Base-by-base conservation (phyloP, 1,140 invertebrate genomes). In the Ericerus pela region DNA sequence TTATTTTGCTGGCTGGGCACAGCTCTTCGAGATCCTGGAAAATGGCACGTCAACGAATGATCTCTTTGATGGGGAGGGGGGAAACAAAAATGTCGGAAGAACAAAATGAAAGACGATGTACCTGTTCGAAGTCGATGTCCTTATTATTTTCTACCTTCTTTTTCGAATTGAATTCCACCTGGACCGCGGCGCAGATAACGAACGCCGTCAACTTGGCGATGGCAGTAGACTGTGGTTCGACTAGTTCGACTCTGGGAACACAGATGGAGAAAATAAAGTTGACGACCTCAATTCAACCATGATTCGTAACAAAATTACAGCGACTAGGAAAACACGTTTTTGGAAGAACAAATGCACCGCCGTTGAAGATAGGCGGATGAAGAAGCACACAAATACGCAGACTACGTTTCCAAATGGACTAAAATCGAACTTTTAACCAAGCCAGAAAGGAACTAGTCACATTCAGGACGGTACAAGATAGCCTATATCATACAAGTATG, bases 201-300 rank as follows among this genome's bases (percentile, higher is more conserved):
- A 84, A 87, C 10, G 85, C 82, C 55, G 80, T 79, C 12, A 88
- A 65, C 62, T 82, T 81, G 0, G 85, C 84, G 43, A 88, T 66
- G 2, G 81, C 73, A 16, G 80, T 77, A 12, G 80, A 79, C 64
- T 88, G 84, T 0, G 85, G 84, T 65, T 88, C 84, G 31, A 83
- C 76, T 29, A 87, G 68, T 57, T 84, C 79, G 62, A 76, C 69
- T 37, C 68, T 75, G 41, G 76, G 78, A 56, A 0, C 61, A n/a
- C n/a, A n/a, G n/a, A 68, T 55, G 28, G 8, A 55, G 47, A 51
- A 51, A 51, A n/a, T 28, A 6, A 18, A 41, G 20, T 16, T 41
- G 14, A 8, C 41, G 30, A 10, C n/a, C n/a, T 33, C 30, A 33
- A 10, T 33, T 33, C 30, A 33, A 33, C n/a, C 30, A 33, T 33